Base-by-base conservation (phyloP, 2,113 vertebrate genomes). In the Cygnus atratus region DNA sequence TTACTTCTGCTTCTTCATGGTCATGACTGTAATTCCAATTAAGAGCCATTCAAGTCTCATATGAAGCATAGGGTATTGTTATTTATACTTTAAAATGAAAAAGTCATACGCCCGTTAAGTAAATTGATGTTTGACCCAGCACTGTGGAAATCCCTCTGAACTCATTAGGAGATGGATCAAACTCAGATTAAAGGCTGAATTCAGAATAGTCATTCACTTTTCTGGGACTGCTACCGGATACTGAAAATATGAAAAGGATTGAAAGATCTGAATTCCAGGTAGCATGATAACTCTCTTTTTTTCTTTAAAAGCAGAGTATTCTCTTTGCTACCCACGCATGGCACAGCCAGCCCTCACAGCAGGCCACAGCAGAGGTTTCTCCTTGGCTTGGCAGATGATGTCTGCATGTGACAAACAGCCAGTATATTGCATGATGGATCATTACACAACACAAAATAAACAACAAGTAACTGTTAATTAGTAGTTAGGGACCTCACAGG, bases 291-390 rank as follows among this genome's bases (percentile, higher is more conserved):
- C 48, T 52, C 25, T 39, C 54, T 35, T 48, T 21, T 58, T 29
- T 70, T n/a, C 16, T 50, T 65, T 68, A 99, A 94, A 33, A 98
- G 48, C 48, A 50, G 48, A 13, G 9, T 24, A 25, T 50, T 50
- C 48, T 48, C 46, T 22, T 48, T 48, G 46, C 46, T 48, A 48
- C 46, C 46, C 46, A 48, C 20, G 21, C 46, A 48, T 11, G 46
- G 67, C 72, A 78, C 98, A 98, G 31, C 98, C 98, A 90, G 98
- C 98, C 90, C 98, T 95, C 68, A 98, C 98, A 13, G 97, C 97
- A 19, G 98, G 98, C 77, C 98, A 74, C 59, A 99, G 97, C 97
- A 0, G 98, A 98, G 63, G 98, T 98, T 88, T 98, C 93, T 98
- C 98, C 13, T 95, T 97, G 18, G 98, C 98, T 96, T 98, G 98